phyloP scores from a whole-genome alignment of 2,888 invertebrate genomes.

The Neocrepidodera transversa region DNA sequence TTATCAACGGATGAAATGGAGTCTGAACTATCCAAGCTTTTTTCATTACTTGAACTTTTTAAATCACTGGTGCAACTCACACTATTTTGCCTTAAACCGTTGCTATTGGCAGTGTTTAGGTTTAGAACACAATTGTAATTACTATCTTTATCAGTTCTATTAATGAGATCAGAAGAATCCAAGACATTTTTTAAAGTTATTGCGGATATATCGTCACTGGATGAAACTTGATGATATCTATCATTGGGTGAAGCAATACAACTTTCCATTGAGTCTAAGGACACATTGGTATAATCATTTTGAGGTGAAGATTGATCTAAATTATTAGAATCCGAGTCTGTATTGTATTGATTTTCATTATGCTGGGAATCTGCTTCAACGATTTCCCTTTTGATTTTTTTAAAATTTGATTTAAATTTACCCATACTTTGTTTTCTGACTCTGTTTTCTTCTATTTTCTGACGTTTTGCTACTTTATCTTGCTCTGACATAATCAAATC shows the following conservation, averaged over 20 bases:
- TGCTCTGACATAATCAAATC: conserved; percentile 98
- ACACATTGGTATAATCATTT: conserved; percentile 45
- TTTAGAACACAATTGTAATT: conserved; percentile 5
- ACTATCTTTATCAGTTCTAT: conserved; percentile 5
- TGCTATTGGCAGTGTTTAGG: conserved; percentile 11
- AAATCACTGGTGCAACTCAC: conserved; percentile 30
- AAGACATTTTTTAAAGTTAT: conserved; percentile 50
- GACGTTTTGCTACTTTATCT: conserved; percentile 85
- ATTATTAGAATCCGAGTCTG: conserved; percentile 47
- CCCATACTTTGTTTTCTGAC: conserved; percentile 67
- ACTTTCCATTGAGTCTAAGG: conserved; percentile 46
- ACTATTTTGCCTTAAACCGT: conserved; percentile 9
- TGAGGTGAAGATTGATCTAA: conserved; percentile 33
- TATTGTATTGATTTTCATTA: conserved; percentile 37
- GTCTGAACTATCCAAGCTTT: conserved; percentile 11
- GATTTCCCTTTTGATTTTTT: conserved; percentile 64
- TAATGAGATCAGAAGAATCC: conserved; percentile 10
- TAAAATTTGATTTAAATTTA: conserved; percentile 61
- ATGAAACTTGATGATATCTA: conserved; percentile 45
- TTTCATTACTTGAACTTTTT: conserved; percentile 47
- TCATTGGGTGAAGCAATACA: conserved; percentile 47
- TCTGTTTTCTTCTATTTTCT: conserved; percentile 87
- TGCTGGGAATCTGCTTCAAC: conserved; percentile 45
- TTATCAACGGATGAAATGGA: conserved; percentile 54
- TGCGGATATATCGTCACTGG: conserved; percentile 54